A percentile compares a stretch with the other conserved stretches of the same genome.
Conservation (phyloP, 2,113 vertebrate genomes). For the Leptodactylus fuscus region DNA sequence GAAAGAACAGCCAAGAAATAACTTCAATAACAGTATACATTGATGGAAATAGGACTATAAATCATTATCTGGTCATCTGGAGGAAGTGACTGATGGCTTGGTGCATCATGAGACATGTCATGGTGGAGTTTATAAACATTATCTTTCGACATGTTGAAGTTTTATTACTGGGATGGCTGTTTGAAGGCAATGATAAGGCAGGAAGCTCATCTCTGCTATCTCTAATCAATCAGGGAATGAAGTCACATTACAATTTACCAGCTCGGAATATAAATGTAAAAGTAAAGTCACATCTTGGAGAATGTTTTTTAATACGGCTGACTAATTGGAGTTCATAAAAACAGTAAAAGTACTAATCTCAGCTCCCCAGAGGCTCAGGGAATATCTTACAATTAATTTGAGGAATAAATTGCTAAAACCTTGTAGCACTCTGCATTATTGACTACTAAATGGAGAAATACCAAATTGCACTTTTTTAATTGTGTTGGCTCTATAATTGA, state of each 20-base stretch:
- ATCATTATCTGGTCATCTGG: constrained; percentile 44
- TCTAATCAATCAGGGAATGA: constrained; percentile 48
- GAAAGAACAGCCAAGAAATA: background rate
- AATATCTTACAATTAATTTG: constrained; percentile 54
- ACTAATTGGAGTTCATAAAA: constrained; percentile 55
- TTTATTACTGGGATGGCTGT: constrained; percentile 45
- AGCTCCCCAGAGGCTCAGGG: constrained; percentile 32
- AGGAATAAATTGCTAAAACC: constrained; percentile 37
- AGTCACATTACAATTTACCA: constrained; percentile 42
- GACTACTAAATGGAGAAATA: constrained; percentile 45
- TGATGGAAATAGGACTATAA: constrained; percentile 23
- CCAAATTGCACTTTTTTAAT: constrained; percentile 44
- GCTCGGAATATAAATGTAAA: constrained; percentile 48
- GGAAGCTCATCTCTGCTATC: constrained; percentile 28
- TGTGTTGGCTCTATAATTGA: constrained; percentile 42
- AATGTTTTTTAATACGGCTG: constrained; percentile 46
- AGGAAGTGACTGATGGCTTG: constrained; percentile 27
- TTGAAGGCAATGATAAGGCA: constrained; percentile 38
- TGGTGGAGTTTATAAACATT: constrained; percentile 44
- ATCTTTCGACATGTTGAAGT: constrained; percentile 51
- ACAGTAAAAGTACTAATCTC: constrained; percentile 47
- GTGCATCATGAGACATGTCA: constrained; percentile 31
- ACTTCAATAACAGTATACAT: background rate
- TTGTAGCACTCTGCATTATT: constrained; percentile 35
- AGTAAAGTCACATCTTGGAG: constrained; percentile 15